Percentiles rank a stretch among this genome's conserved stretches.
Evolutionary conservation across 2,797 vertebrate genomes (phyloP).

Genomic region (Ctenopoma kingsleyae): DNA sequence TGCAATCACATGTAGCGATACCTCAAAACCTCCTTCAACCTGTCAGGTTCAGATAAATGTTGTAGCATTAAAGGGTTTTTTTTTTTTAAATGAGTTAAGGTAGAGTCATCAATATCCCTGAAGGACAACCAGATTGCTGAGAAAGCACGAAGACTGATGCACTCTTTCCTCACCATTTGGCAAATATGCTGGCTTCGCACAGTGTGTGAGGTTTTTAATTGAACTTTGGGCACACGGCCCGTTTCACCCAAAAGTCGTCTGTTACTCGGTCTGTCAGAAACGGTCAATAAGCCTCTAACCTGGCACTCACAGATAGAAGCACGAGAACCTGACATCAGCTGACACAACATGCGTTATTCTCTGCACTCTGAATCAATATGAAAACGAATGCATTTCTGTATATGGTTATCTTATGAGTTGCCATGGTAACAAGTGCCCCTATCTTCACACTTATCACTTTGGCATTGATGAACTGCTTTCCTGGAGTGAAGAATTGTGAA

Average conservation of each 20-base stretch:
- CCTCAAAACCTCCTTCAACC: conserved; percentile 45
- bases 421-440: conserved; percentile 57
- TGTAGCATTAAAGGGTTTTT: conserved; percentile 31
- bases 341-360: conserved; percentile 52
- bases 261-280: conserved; percentile 77
- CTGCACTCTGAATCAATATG: conserved; percentile 50
- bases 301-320: conserved; percentile 59
- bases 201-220: conserved; percentile 72
- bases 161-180: conserved; percentile 62
- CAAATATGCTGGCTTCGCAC: conserved; percentile 61
- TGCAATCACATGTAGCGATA: conserved; percentile 40
- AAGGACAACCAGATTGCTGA: conserved; percentile 69
- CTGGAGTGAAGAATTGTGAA: conserved; percentile 20
- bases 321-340: conserved; percentile 49
- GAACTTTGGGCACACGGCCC: conserved; percentile 75
- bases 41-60: conserved; percentile 62
- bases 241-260: conserved; percentile 68
- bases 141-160: conserved; percentile 49
- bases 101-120: conserved; percentile 50
- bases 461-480: conserved; percentile 45
- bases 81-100: conserved; percentile 34
- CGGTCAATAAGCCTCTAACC: conserved; percentile 70
- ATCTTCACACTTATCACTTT: conserved; percentile 52
- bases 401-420: conserved; percentile 47
- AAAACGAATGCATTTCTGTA: conserved; percentile 40